Percentiles rank a stretch among this genome's conserved stretches.
Conservation (phyloP, 2,113 vertebrate genomes). For the Otocyon megalotis region DNA sequence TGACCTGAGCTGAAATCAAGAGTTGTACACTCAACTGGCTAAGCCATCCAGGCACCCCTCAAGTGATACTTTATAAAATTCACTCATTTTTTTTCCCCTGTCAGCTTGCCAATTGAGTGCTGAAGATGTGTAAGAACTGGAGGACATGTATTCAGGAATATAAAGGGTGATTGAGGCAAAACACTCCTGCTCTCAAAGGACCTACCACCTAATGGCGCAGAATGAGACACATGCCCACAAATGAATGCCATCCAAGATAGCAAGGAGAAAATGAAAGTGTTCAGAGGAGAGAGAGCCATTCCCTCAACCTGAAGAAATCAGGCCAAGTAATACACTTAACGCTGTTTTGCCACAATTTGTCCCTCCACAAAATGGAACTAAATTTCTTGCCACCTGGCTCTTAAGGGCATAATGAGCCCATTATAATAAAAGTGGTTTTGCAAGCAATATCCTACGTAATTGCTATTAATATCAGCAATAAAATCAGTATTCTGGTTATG, state of each 20-base stretch:
- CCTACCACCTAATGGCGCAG: not conserved
- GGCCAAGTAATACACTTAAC: not conserved
- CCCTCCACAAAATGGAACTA: conserved; percentile 7
- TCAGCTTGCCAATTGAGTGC: not conserved
- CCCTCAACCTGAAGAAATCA: not conserved
- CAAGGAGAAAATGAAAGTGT: not conserved
- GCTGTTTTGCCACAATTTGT: not conserved
- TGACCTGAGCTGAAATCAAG: not conserved
- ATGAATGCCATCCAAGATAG: too few species aligned
- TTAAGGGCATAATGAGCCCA: not conserved
- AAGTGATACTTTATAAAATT: not conserved
- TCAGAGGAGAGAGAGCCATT: not conserved
- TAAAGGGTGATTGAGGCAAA: not conserved
- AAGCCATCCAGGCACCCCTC: not conserved
- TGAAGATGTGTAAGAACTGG: not conserved
- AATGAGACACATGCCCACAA: fast-evolving
- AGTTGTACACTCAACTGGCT: not conserved
- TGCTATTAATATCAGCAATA: not conserved
- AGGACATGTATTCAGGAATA: not conserved
- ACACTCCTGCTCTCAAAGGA: not conserved
- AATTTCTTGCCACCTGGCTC: not conserved
- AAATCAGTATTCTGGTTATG: not conserved
- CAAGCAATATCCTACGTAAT: not conserved
- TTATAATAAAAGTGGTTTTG: not conserved
- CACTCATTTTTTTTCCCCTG: not conserved